Evolutionary conservation across 2,797 vertebrate species (phyloP).

Genomic region (Rousettus madagascariensis): DNA sequence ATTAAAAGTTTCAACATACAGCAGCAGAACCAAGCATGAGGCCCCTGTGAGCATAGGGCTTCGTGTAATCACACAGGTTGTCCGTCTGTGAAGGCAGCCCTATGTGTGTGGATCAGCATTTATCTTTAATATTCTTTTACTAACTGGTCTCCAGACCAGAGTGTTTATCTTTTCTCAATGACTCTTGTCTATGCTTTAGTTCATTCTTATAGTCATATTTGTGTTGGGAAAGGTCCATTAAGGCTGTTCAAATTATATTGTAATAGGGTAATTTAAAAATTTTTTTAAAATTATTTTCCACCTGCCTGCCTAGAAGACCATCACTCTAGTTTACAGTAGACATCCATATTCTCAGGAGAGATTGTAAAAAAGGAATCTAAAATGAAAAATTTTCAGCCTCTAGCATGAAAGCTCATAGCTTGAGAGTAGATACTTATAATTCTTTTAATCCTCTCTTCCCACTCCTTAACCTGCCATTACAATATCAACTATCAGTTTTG

Average conservation of each 20-base stretch:
- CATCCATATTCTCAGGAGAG: not conserved
- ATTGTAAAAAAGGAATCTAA: not conserved
- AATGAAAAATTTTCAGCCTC: not conserved
- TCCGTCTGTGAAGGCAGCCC: not conserved
- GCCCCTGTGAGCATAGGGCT: not conserved
- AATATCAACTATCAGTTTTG: not conserved
- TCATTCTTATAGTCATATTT: slow-evolving; percentile 12
- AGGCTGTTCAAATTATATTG: not conserved
- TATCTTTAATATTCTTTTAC: not conserved
- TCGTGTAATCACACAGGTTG: accelerated
- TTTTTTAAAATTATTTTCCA: not conserved
- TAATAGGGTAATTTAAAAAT: not conserved
- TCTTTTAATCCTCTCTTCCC: not conserved
- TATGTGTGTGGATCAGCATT: not conserved
- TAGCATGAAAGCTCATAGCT: not conserved
- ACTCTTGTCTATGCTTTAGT: not conserved
- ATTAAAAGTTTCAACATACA: not conserved
- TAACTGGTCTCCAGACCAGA: not conserved
- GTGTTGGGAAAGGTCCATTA: not conserved
- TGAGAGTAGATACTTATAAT: not conserved
- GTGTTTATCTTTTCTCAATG: not conserved
- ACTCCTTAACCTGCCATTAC: not conserved
- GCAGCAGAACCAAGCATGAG: not conserved
- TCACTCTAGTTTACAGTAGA: not conserved
- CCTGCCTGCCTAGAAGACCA: not conserved